Conservation (phyloP, 2,797 vertebrate genomes). For the Pampus argenteus region DNA sequence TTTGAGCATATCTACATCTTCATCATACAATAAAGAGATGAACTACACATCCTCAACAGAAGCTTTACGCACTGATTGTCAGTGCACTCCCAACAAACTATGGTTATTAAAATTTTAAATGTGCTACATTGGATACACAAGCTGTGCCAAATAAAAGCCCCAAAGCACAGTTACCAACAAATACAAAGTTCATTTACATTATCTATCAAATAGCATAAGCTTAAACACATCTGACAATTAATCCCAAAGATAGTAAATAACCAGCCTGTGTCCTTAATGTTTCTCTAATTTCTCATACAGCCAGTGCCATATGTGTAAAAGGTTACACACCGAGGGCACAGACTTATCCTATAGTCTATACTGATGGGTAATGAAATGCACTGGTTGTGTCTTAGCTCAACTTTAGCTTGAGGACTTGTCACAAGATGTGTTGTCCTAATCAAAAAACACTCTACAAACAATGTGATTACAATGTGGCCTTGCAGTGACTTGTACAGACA, state of each 20-base stretch:
- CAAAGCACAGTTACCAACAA: slow-evolving; percentile 29
- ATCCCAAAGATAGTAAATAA: slow-evolving; percentile 29
- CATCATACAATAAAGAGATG: slow-evolving; percentile 28
- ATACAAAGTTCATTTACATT: slow-evolving; percentile 35
- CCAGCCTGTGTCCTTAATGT: slow-evolving; percentile 7
- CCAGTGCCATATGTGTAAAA: slow-evolving; percentile 24
- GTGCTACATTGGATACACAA: slow-evolving; percentile 14
- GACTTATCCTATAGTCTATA: slow-evolving; percentile 47
- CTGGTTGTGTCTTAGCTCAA: slow-evolving; percentile 35
- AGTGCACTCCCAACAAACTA: slow-evolving; percentile 15
- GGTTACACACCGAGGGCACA: slow-evolving; percentile 42
- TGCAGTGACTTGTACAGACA: slow-evolving; percentile 49
- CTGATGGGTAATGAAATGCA: slow-evolving; percentile 34
- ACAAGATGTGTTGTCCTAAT: slow-evolving; percentile 70
- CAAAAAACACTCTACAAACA: slow-evolving; percentile 63
- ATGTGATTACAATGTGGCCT: slow-evolving; percentile 68
- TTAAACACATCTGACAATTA: slow-evolving; percentile 36
- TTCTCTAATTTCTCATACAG: slow-evolving; percentile 18
- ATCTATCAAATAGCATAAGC: slow-evolving; percentile 31
- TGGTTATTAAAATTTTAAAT: slow-evolving; percentile 26
- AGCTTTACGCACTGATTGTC: slow-evolving; percentile 16
- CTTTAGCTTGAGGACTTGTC: slow-evolving; percentile 67
- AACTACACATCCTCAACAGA: slow-evolving; percentile 13
- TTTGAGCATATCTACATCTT: neutral
- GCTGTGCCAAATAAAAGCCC: slow-evolving; percentile 23